Conservation (phyloP, 2,888 invertebrate species). For the Sipunculus nudus region DNA sequence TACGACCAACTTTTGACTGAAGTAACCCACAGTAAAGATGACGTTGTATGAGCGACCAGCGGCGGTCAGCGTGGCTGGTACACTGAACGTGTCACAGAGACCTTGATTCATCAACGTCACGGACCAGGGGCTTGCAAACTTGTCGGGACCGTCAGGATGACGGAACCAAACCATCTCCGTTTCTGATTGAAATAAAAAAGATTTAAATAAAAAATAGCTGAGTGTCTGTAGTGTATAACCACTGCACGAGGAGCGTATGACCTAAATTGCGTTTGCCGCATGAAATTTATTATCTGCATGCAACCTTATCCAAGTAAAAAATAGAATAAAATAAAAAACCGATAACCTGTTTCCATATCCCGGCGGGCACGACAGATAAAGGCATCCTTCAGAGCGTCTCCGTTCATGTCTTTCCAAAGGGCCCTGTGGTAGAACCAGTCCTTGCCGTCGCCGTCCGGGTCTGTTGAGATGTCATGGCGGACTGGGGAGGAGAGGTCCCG, state of each 20-base stretch:
- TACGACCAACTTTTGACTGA: slow-evolving; percentile 45
- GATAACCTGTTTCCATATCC: too few relatives aligned
- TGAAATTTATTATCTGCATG: too few relatives aligned
- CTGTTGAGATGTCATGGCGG: slow-evolving; percentile 5
- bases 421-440: slow-evolving; percentile 49
- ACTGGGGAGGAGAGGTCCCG: slow-evolving; percentile 23
- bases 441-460: slow-evolving; percentile 13
- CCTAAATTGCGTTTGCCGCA: too few relatives aligned
- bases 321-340: too few relatives aligned
- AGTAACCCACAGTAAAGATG: slow-evolving; percentile 51
- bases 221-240: too few relatives aligned
- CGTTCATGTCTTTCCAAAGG: slow-evolving; percentile 48
- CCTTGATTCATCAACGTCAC: slow-evolving; percentile 43
- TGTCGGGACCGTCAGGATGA: slow-evolving; percentile 36
- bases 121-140: slow-evolving; percentile 40
- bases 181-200: slow-evolving; percentile 28
- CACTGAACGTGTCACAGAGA: slow-evolving; percentile 44
- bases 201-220: not conserved
- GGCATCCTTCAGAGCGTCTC: slow-evolving; percentile 46
- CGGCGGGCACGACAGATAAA: slow-evolving; percentile 41
- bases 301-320: too few relatives aligned
- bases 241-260: too few relatives aligned
- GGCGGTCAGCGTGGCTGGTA: slow-evolving; percentile 35
- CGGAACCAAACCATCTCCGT: slow-evolving; percentile 50
- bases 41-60: slow-evolving; percentile 32